These are phyloP conservation scores for Clinocottus analis DNA, from an alignment of 2,113 vertebrate genomes.

Conservation along the genomic window DNA sequence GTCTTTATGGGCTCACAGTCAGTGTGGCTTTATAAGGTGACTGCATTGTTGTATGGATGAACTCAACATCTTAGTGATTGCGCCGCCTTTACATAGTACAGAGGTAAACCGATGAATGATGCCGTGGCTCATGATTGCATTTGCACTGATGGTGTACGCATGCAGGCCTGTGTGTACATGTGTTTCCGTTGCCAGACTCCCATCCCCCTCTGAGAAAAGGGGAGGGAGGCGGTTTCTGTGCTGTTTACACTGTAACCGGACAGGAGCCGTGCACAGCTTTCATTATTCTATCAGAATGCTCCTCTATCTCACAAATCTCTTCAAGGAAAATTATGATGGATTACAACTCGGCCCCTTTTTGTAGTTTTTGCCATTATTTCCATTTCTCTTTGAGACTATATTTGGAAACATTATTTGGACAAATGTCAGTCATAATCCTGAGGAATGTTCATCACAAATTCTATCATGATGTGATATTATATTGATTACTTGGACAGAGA, in stretches of 20 bases:
- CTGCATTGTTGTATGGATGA: conserved; percentile 4
- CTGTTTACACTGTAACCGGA: conserved; percentile 61
- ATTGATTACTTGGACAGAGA: not conserved
- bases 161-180: conserved; percentile 34
- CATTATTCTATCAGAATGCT: conserved; percentile 1
- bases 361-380: not conserved
- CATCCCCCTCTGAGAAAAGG: conserved; percentile 46
- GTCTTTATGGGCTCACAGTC: conserved; percentile 33
- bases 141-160: conserved; percentile 9
- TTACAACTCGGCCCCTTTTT: not conserved
- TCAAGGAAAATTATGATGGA: not conserved
- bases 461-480: too few species aligned
- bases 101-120: conserved; percentile 5
- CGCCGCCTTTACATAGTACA: conserved; percentile 10
- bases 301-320: not conserved
- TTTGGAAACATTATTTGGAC: not conserved
- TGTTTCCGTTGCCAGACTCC: conserved; percentile 25
- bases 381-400: not conserved
- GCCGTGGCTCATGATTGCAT: conserved; percentile 15
- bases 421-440: not conserved
- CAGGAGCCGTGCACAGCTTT: conserved; percentile 27
- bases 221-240: conserved; percentile 30
- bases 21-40: conserved; percentile 23
- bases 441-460: too few species aligned
- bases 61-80: not conserved